A percentile compares a stretch with the other conserved stretches of the same genome.
Conservation (phyloP, 1,140 invertebrate species). For the Rhyacophila brunnea region DNA sequence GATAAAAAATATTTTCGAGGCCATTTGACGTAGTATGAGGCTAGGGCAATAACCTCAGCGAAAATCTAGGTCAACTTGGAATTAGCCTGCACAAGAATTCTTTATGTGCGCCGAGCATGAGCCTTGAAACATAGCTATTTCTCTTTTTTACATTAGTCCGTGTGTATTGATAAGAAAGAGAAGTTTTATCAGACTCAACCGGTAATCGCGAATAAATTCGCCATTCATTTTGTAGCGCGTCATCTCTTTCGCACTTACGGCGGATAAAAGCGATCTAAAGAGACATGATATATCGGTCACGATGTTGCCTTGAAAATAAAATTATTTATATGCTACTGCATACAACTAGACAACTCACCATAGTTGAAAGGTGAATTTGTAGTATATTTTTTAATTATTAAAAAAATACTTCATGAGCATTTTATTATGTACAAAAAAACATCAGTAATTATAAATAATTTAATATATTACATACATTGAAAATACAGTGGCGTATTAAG, state of each 20-base stretch:
- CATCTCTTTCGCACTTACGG: conserved; percentile 23
- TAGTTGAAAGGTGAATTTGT: too few relatives aligned
- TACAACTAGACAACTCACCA: too few relatives aligned
- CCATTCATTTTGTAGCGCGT: conserved; percentile 17
- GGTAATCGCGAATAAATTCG: conserved; percentile 17
- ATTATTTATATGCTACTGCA: conserved; percentile 17
- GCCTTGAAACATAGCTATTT: neutral
- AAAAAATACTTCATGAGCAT: too few relatives aligned
- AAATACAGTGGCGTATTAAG: too few relatives aligned
- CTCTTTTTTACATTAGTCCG: conserved; percentile 9
- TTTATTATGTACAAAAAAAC: too few relatives aligned
- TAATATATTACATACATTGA: too few relatives aligned
- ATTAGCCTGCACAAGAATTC: conserved; percentile 30
- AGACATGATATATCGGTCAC: conserved; percentile 27
- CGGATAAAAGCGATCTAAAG: conserved; percentile 22
- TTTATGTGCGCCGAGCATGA: neutral
- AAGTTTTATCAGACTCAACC: neutral
- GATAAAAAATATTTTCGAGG: conserved; percentile 26
- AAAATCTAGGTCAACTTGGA: conserved; percentile 33
- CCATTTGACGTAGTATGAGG: conserved; percentile 18
- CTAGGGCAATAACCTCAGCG: conserved; percentile 31
- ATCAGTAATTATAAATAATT: too few relatives aligned
- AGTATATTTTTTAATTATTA: too few relatives aligned
- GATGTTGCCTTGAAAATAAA: conserved; percentile 32
- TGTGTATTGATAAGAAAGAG: neutral